A percentile compares a stretch with the other conserved stretches of the same genome.
Conservation (phyloP, 2,113 vertebrate genomes). For the Sceloporus undulatus region DNA sequence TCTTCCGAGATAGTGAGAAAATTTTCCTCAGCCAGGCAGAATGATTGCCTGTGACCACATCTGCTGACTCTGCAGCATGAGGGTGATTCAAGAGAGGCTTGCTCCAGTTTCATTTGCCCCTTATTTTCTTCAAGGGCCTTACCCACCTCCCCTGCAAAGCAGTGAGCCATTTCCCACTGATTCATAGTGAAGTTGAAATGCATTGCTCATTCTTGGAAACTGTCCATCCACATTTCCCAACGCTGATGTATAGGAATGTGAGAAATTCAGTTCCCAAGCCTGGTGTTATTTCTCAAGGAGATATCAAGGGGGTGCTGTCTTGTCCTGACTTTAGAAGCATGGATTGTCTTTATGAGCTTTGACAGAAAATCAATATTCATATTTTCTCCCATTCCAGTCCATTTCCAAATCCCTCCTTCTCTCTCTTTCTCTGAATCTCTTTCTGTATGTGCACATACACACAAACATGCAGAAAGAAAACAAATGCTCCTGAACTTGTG, state of each 20-base stretch:
- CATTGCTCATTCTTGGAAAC: neutral
- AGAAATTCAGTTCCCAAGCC: neutral
- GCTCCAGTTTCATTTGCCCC: neutral
- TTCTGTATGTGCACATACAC: neutral
- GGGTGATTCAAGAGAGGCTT: neutral
- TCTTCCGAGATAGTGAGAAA: neutral
- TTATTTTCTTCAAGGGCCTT: neutral
- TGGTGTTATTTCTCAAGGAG: neutral
- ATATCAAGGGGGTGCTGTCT: neutral
- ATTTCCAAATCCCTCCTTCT: conserved; percentile 18
- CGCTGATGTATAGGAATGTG: neutral
- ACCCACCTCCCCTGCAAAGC: neutral
- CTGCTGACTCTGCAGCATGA: conserved; percentile 18
- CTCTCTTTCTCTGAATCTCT: neutral
- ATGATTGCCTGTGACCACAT: neutral
- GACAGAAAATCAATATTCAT: neutral
- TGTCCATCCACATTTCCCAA: neutral
- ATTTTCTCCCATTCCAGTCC: neutral
- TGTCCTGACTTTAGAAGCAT: neutral
- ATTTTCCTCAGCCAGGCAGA: conserved; percentile 7
- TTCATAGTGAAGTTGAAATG: neutral
- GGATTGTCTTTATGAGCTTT: neutral
- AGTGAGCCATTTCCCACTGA: neutral
- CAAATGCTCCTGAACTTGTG: neutral
- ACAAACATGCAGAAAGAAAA: neutral